A percentile compares a stretch with the other conserved stretches of the same genome.
Evolutionary conservation across 2,888 invertebrate genomes (phyloP).

Genomic region (Habroteleia sp.): DNA sequence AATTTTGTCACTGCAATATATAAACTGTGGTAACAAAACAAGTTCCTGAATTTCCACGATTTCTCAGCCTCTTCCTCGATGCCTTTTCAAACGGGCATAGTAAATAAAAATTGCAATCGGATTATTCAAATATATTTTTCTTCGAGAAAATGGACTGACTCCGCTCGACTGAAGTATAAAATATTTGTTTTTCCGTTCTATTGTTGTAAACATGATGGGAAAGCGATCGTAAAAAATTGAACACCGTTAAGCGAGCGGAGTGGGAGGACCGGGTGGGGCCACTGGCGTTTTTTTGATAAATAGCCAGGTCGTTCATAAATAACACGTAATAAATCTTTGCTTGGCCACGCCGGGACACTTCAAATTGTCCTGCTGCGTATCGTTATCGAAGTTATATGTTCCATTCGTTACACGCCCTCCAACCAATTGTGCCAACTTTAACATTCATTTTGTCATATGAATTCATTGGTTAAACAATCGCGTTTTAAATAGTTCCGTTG

Average conservation of each 20-base stretch:
- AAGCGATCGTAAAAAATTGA: conserved; percentile 48
- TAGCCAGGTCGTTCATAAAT: conserved; percentile 47
- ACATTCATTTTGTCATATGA: conserved; percentile 41
- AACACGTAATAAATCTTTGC: conserved; percentile 50
- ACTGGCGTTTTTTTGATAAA: conserved; percentile 34
- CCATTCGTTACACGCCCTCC: conserved; percentile 11
- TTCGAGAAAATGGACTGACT: conserved; percentile 8
- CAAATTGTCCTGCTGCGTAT: conserved; percentile 50
- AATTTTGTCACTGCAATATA: conserved; percentile 17
- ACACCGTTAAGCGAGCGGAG: conserved; percentile 6
- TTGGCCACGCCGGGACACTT: conserved; percentile 39
- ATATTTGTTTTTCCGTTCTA: conserved; percentile 43
- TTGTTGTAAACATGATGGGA: conserved; percentile 46
- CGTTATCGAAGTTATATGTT: conserved; percentile 47
- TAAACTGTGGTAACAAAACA: too few species aligned
- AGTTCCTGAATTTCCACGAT: too few species aligned
- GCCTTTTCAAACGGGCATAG: too few species aligned
- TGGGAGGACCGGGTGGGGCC: not conserved
- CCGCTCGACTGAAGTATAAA: conserved; percentile 24
- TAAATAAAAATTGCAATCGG: too few species aligned
- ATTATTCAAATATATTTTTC: conserved; percentile 4
- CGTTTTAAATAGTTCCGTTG: conserved; percentile 14
- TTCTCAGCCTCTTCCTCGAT: too few species aligned
- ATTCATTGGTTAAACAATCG: conserved; percentile 22
- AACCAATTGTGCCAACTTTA: conserved; percentile 42